Base-by-base conservation (phyloP, 2,797 vertebrate species). In the Dendrocincla fuliginosa region DNA sequence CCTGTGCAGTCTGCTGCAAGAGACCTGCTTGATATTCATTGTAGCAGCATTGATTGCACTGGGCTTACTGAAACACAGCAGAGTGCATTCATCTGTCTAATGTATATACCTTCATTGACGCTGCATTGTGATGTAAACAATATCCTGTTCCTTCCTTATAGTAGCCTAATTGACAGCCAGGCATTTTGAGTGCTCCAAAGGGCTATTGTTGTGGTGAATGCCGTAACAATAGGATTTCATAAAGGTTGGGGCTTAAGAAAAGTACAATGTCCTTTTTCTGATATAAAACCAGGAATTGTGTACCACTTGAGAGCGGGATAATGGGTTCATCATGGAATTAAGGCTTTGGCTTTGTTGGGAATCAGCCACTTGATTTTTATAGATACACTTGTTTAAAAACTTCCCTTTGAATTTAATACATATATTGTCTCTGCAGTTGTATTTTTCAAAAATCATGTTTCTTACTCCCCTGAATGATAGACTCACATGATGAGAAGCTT, bases 61-160 rank as follows among this genome's bases (percentile, higher is more conserved):
- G 73, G 19, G 18, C 52, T 89, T 77, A 83, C 89, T 83, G 84
- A 83, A 80, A 95, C 79, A 53, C 32, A 61, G 79, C 74, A 85
- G 76, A 86, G 87, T 15, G 76, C 93, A 95, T 97, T 96, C 94
- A 97, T 93, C 89, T 95, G 93, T 65, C 77, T 95, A 90, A 96
- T 93, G 90, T 94, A 88, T 92, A 95, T 97, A 96, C 95, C 95
- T 94, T 95, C 92, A 95, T 90, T 96, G 90, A 92, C 19, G 73
- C 81, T 83, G 87, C 84, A 87, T 95, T 96, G 93, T 91, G 60
- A 93, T 91, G 84, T 68, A 92, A 93, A 93, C 87, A 95, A 93
- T 87, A 85, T 53, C 80, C 65, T 76, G 75, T 68, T 94, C 71
- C 92, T 91, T 96, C 89, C 89, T 95, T 93, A 80, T 73, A 84